Percentiles rank a stretch among this genome's conserved stretches.
Conservation (phyloP, 2,797 vertebrate species). For the Crenuchus spilurus region DNA sequence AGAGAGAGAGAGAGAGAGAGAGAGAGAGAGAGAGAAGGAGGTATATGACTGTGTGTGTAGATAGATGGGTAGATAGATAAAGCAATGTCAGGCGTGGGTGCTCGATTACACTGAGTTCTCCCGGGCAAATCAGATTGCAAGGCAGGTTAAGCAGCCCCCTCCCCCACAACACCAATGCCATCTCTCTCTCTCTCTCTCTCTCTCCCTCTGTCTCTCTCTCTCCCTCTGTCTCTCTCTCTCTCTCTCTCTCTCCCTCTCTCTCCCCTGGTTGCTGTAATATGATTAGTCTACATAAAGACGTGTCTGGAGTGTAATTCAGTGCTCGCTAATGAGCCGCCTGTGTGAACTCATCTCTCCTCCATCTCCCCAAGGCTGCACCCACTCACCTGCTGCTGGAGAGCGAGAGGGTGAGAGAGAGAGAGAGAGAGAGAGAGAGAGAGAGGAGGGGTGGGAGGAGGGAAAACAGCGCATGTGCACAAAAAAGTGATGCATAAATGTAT, state of each 20-base stretch:
- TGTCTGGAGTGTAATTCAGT: conserved; percentile 88
- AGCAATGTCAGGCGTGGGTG: conserved; percentile 83
- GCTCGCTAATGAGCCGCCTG: conserved; percentile 86
- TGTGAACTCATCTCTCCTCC: conserved; percentile 74
- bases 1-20: conserved; percentile 17
- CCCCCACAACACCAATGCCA: conserved; percentile 9
- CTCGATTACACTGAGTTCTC: conserved; percentile 85
- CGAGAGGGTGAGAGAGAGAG: conserved; percentile 23
- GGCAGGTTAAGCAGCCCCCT: conserved; percentile 66
- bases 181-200: conserved; percentile 19
- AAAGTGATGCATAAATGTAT: neutral
- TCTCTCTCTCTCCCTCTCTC: conserved; percentile 68
- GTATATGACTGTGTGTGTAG: conserved; percentile 41
- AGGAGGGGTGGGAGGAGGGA: too few relatives aligned
- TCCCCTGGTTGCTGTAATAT: conserved; percentile 76
- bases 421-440: conserved; percentile 14
- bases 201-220: conserved; percentile 58
- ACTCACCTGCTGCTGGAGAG: conserved; percentile 67
- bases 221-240: conserved; percentile 50
- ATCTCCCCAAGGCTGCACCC: conserved; percentile 70
- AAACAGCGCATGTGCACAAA: too few relatives aligned
- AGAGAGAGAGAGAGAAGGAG: conserved; percentile 23
- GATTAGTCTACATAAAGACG: conserved; percentile 88
- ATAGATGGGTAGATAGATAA: conserved; percentile 80
- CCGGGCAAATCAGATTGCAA: conserved; percentile 87